Conservation (phyloP, 2,113 vertebrate species). For the Corynorhinus townsendii region DNA sequence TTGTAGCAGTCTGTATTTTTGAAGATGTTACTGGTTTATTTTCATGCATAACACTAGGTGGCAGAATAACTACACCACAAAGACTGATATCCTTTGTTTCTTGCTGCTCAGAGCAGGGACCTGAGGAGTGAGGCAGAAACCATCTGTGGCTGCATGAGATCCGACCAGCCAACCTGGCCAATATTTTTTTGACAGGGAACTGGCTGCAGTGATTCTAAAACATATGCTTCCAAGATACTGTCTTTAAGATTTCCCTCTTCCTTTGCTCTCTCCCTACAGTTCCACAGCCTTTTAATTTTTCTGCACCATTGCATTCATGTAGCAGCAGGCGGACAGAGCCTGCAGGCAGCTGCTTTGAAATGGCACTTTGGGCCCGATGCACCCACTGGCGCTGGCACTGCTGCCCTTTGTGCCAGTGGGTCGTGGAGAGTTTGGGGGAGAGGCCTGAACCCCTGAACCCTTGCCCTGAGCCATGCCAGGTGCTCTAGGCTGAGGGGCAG, state of each 20-base stretch:
- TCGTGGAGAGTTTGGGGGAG: not conserved
- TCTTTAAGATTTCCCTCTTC: conserved; percentile 56
- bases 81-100: not conserved
- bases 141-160: conserved; percentile 59
- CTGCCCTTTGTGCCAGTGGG: not conserved
- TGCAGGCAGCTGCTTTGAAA: conserved; percentile 42
- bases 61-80: conserved; percentile 79
- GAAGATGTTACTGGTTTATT: not conserved
- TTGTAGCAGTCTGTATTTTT: not conserved
- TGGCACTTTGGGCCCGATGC: not conserved
- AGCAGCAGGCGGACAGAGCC: conserved; percentile 44
- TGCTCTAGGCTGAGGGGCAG: not conserved
- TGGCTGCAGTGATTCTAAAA: conserved; percentile 65
- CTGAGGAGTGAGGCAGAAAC: conserved; percentile 34
- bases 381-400: not conserved
- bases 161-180: conserved; percentile 61
- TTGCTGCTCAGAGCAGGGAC: not conserved
- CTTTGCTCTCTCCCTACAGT: not conserved
- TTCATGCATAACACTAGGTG: conserved; percentile 78
- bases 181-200: conserved; percentile 71
- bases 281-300: conserved; percentile 42
- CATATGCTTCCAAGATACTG: conserved; percentile 66
- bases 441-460: not conserved
- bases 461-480: not conserved
- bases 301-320: conserved; percentile 44